phyloP scores from a whole-genome alignment of 2,888 invertebrate genomes.

The Temnothorax ravouxi region DNA sequence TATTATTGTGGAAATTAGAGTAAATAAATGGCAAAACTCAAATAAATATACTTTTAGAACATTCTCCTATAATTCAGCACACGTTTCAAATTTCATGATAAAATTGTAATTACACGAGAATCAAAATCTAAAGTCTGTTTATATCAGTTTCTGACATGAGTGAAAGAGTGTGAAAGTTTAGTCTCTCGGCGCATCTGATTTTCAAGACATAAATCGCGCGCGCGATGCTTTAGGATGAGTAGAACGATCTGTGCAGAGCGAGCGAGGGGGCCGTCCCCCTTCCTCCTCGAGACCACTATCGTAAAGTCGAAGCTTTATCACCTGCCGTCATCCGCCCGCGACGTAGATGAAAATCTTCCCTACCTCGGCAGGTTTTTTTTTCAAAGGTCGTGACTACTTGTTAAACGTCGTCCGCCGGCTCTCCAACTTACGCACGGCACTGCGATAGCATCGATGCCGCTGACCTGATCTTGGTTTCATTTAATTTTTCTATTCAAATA shows the following conservation, averaged over 20 bases:
- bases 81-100: background rate
- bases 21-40: background rate
- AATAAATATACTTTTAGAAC: background rate
- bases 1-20: background rate
- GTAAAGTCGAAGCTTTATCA: slow-evolving; percentile 71
- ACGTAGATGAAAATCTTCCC: slow-evolving; percentile 67
- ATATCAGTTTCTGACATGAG: background rate
- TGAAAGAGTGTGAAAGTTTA: slow-evolving; percentile 13
- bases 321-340: slow-evolving; percentile 43
- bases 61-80: background rate
- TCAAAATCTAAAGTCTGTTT: background rate
- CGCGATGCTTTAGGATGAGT: slow-evolving; percentile 29
- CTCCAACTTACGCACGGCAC: slow-evolving; percentile 41
- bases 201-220: slow-evolving; percentile 45
- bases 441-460: slow-evolving; percentile 58
- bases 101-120: background rate
- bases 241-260: slow-evolving; percentile 44
- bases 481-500: slow-evolving; percentile 70
- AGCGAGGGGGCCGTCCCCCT: background rate
- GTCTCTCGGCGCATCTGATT: slow-evolving; percentile 22
- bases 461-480: slow-evolving; percentile 48
- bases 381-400: slow-evolving; percentile 55
- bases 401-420: slow-evolving; percentile 43
- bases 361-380: slow-evolving; percentile 55
- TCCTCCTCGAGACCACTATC: slow-evolving; percentile 53